Evolutionary conservation across 1,140 invertebrate genomes (phyloP).

Genomic region (Zaprionus capensis): DNA sequence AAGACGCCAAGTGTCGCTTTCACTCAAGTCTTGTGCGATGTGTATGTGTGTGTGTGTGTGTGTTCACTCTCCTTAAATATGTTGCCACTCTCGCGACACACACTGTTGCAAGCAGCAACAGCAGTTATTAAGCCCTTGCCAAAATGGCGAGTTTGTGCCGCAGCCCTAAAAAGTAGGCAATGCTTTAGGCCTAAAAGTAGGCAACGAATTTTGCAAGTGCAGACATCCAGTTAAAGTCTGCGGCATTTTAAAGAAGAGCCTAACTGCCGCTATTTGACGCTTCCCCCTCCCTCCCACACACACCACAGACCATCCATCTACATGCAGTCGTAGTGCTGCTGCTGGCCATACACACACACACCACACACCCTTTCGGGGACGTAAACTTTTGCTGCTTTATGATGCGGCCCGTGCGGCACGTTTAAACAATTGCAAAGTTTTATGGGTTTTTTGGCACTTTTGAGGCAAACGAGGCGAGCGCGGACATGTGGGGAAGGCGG

Average conservation of each 20-base stretch:
- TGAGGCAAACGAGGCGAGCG: not conserved
- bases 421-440: constrained; percentile 76
- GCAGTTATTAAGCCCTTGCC: constrained; percentile 30
- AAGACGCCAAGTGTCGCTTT: not conserved
- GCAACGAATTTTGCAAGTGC: constrained; percentile 47
- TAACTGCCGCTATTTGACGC: not conserved
- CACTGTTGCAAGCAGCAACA: not conserved
- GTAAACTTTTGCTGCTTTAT: constrained; percentile 55
- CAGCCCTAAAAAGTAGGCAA: constrained; percentile 18
- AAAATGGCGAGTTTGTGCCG: constrained; percentile 7
- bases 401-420: constrained; percentile 62
- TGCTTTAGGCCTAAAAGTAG: constrained; percentile 58
- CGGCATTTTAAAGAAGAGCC: constrained; percentile 28
- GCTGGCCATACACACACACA: not conserved
- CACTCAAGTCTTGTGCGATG: not conserved
- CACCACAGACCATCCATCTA: constrained; percentile 6
- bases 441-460: constrained; percentile 48
- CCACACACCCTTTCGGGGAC: constrained; percentile 23
- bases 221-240: constrained; percentile 29
- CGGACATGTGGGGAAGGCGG: not conserved
- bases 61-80: too few relatives aligned
- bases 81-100: too few relatives aligned
- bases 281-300: too few relatives aligned
- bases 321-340: not conserved
- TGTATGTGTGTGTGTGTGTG: not conserved